Evolutionary conservation across 2,888 invertebrate genomes (phyloP).

Genomic region (Trimorus sp.): DNA sequence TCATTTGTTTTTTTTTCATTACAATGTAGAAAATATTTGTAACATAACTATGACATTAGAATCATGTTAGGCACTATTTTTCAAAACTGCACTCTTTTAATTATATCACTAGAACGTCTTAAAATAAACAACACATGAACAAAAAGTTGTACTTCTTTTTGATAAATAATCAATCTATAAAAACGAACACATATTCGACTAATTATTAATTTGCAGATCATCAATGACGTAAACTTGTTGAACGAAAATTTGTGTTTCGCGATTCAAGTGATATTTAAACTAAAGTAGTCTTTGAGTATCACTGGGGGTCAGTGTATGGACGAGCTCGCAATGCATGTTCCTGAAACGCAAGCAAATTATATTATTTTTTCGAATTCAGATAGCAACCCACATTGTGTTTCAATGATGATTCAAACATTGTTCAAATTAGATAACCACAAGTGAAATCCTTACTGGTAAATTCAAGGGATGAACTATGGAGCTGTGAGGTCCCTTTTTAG

Average conservation of each 20-base stretch:
- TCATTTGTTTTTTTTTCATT: too few species aligned
- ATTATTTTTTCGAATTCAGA: conserved; percentile 1
- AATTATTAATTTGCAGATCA: not conserved
- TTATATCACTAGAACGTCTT: too few species aligned
- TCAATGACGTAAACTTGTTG: not conserved
- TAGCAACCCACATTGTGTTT: too few species aligned
- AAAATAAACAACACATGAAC: too few species aligned
- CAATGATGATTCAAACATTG: not conserved
- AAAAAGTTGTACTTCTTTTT: too few species aligned
- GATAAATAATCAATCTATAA: too few species aligned
- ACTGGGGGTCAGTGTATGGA: conserved; percentile 12
- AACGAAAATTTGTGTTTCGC: not conserved
- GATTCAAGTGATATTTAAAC: not conserved
- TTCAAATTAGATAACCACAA: not conserved
- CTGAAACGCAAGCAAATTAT: conserved; percentile 8
- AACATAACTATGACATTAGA: too few species aligned
- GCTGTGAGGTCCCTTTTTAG: conserved; percentile 38
- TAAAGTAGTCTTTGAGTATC: not conserved
- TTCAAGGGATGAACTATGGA: conserved; percentile 16
- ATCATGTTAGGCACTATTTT: too few species aligned
- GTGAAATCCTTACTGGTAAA: conserved; percentile 19
- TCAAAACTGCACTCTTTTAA: too few species aligned
- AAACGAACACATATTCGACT: too few species aligned
- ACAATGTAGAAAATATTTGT: too few species aligned
- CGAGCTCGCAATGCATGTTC: conserved; percentile 39